phyloP scores from a whole-genome alignment of 2,888 invertebrate genomes.

The Rhogogaster chlorosoma region DNA sequence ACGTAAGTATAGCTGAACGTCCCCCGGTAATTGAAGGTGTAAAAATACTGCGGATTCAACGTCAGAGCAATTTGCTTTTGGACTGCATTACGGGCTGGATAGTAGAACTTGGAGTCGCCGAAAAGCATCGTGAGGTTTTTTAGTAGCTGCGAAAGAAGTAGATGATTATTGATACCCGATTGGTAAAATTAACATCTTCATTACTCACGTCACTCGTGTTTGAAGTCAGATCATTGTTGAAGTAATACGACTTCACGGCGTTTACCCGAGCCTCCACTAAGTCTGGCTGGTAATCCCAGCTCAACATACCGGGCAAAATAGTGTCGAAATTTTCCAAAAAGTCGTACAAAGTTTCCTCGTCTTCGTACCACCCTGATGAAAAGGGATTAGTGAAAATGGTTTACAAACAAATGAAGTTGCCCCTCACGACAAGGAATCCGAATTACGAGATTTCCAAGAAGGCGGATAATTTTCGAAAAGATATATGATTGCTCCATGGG shows the following conservation, averaged over 20 bases:
- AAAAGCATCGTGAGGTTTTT: constrained; percentile 54
- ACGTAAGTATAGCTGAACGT: constrained; percentile 51
- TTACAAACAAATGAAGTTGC: too few species aligned
- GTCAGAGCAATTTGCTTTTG: constrained; percentile 48
- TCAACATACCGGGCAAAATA: not conserved
- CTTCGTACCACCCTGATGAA: not conserved
- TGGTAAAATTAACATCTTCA: not conserved
- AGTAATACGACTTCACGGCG: not conserved
- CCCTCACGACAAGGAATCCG: too few species aligned
- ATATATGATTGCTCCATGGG: too few species aligned
- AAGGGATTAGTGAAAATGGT: too few species aligned
- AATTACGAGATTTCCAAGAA: not conserved
- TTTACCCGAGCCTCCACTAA: not conserved
- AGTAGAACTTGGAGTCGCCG: constrained; percentile 56
- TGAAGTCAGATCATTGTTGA: not conserved
- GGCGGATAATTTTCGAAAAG: not conserved
- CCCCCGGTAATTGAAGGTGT: constrained; percentile 60
- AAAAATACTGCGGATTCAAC: constrained; percentile 55
- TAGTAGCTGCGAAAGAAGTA: constrained; percentile 54
- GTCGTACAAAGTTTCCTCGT: not conserved
- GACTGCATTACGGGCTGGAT: constrained; percentile 55
- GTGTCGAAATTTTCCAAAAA: not conserved
- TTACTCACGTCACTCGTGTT: not conserved
- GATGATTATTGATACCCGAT: constrained; percentile 43
- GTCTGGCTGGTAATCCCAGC: not conserved